Evolutionary conservation across 2,888 invertebrate genomes (phyloP).

Genomic region (Heliconius ethilla): DNA sequence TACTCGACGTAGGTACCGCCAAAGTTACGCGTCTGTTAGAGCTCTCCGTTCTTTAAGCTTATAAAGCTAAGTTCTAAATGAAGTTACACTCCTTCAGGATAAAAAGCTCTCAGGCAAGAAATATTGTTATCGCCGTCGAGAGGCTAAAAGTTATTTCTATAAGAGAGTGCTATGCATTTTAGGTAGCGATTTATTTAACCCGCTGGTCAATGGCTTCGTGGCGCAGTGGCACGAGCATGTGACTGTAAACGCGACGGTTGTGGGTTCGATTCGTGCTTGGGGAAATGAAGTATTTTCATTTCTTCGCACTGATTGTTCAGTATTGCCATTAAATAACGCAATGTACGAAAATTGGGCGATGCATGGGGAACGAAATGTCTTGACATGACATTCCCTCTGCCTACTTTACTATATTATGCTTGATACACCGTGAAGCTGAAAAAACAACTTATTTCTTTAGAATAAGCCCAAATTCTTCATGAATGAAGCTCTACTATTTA

Average conservation of each 20-base stretch:
- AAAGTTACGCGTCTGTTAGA: constrained; percentile 3
- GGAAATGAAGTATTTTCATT: no score
- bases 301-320: no score
- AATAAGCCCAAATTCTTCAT: background rate
- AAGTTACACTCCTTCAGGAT: constrained; percentile 3
- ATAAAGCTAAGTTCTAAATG: constrained; percentile 17
- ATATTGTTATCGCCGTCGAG: constrained; percentile 11
- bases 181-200: no score
- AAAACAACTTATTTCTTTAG: background rate
- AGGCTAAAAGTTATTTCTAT: background rate
- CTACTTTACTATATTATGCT: no score
- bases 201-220: no score
- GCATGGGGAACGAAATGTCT: no score
- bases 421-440: background rate
- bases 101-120: constrained; percentile 21
- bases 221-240: no score
- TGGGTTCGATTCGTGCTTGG: no score
- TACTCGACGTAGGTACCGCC: constrained; percentile 4
- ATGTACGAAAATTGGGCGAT: no score
- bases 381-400: background rate
- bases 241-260: no score
- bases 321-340: no score
- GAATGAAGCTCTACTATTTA: background rate
- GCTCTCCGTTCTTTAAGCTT: constrained; percentile 23
- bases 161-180: background rate